phyloP scores from a whole-genome alignment of 2,797 vertebrate species.

The Spinibarbus caldwelli region DNA sequence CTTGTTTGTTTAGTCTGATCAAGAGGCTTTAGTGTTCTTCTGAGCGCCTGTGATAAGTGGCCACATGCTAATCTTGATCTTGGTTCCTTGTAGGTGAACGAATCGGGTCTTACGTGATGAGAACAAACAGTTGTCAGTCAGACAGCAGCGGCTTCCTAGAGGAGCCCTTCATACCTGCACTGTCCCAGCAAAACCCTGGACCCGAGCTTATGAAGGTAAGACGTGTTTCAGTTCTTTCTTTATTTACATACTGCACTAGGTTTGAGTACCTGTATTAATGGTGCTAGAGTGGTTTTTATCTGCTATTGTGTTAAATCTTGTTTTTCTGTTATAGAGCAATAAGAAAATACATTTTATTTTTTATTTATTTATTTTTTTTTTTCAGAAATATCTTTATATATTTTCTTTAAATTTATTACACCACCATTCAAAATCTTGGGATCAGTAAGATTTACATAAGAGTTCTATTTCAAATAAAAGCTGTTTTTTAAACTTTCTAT shows the following conservation, averaged over 20 bases:
- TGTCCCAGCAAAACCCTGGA: slow-evolving; percentile 65
- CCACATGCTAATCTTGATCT: slow-evolving; percentile 9
- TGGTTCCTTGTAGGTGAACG: slow-evolving; percentile 43
- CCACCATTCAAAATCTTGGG: background rate
- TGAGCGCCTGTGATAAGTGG: background rate
- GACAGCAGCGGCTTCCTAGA: slow-evolving; percentile 87
- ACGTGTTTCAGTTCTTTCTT: background rate
- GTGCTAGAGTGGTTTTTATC: background rate
- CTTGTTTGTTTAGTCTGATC: slow-evolving; percentile 40
- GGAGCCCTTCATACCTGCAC: slow-evolving; percentile 72
- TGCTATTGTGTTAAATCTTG: background rate
- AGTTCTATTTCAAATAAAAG: background rate
- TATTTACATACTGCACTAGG: background rate
- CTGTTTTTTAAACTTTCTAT: no score
- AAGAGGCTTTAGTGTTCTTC: slow-evolving; percentile 5
- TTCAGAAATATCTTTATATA: background rate
- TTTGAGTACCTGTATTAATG: background rate
- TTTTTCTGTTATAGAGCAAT: background rate
- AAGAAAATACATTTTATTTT: background rate
- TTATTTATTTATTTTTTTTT: no score
- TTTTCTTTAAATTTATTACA: background rate
- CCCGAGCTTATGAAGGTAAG: slow-evolving; percentile 73
- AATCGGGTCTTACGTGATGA: slow-evolving; percentile 61
- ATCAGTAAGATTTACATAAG: background rate
- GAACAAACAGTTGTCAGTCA: slow-evolving; percentile 83